Conservation (phyloP, 2,113 vertebrate species). For the Papio anubis region DNA sequence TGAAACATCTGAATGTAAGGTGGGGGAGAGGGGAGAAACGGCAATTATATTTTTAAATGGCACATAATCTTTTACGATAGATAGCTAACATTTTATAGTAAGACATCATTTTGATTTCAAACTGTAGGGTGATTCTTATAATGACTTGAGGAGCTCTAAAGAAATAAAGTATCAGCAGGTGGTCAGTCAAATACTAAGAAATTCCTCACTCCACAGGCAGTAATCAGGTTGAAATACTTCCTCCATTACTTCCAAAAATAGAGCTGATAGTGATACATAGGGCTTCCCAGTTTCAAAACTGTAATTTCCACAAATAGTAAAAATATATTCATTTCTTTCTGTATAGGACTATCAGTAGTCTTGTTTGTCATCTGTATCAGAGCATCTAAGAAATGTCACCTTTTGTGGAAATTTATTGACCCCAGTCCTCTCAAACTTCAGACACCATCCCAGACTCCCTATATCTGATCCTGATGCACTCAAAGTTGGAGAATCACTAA, state of each 20-base stretch:
- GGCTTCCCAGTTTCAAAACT: slow-evolving; percentile 25
- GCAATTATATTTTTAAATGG: slow-evolving; percentile 65
- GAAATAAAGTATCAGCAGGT: slow-evolving; percentile 70
- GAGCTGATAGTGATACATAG: slow-evolving; percentile 57
- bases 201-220: slow-evolving; percentile 73
- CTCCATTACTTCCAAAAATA: slow-evolving; percentile 69
- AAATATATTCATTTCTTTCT: slow-evolving; percentile 50
- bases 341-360: not conserved
- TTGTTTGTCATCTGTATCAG: not conserved
- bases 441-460: not conserved
- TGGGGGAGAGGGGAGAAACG: not conserved
- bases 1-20: not conserved
- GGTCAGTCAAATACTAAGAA: slow-evolving; percentile 74
- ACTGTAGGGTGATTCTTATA: slow-evolving; percentile 74
- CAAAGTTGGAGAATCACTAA: not conserved
- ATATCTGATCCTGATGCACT: not conserved
- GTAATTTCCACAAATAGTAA: slow-evolving; percentile 52
- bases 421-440: not conserved
- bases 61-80: slow-evolving; percentile 53
- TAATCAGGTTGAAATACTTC: slow-evolving; percentile 75
- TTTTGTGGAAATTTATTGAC: not conserved
- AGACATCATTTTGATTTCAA: slow-evolving; percentile 75
- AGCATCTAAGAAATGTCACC: not conserved
- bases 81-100: slow-evolving; percentile 65
- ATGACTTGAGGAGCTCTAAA: slow-evolving; percentile 62